A percentile compares a stretch with the other conserved stretches of the same genome.
phyloP scores from a whole-genome alignment of 2,113 vertebrate genomes.

The Phycodurus eques region DNA sequence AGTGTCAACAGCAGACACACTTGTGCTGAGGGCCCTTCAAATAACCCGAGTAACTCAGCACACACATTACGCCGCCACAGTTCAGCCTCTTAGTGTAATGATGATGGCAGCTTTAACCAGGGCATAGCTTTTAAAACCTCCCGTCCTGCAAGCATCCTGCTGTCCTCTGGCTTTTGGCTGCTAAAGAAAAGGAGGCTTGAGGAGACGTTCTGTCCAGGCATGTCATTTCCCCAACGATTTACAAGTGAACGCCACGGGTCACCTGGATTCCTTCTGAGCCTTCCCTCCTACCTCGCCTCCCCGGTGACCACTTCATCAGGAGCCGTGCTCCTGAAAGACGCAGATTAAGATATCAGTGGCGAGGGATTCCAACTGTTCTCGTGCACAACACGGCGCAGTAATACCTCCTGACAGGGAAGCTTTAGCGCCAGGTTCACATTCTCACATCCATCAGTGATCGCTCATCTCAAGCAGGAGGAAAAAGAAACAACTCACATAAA shows the following conservation, averaged over 20 bases:
- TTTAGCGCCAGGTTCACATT: conserved; percentile 54
- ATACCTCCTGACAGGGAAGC: conserved; percentile 73
- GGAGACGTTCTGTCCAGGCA: conserved; percentile 57
- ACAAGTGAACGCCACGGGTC: conserved; percentile 59
- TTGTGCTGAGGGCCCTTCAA: conserved; percentile 92
- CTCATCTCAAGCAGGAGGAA: conserved; percentile 35
- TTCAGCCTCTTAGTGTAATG: conserved; percentile 74
- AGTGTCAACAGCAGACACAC: conserved; percentile 88
- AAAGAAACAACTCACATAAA: conserved; percentile 62
- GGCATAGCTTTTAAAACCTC: conserved; percentile 69
- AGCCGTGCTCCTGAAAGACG: conserved; percentile 57
- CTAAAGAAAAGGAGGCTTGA: conserved; percentile 9
- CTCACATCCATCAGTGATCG: conserved; percentile 62
- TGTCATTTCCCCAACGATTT: conserved; percentile 50
- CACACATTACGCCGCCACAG: conserved; percentile 82
- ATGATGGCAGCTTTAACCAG: conserved; percentile 78
- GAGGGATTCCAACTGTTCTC: conserved; percentile 63
- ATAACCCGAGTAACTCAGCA: conserved; percentile 89
- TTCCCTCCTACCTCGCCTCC: conserved; percentile 3
- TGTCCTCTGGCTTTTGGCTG: conserved; percentile 21
- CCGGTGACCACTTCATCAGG: conserved; percentile 65
- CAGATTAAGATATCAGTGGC: conserved; percentile 70
- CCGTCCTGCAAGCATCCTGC: conserved; percentile 56
- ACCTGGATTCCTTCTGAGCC: conserved; percentile 45
- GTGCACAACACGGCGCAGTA: conserved; percentile 52